Conservation (phyloP, 37 sponge, comb jelly and placozoan species). For the Theonella swinhoei region DNA sequence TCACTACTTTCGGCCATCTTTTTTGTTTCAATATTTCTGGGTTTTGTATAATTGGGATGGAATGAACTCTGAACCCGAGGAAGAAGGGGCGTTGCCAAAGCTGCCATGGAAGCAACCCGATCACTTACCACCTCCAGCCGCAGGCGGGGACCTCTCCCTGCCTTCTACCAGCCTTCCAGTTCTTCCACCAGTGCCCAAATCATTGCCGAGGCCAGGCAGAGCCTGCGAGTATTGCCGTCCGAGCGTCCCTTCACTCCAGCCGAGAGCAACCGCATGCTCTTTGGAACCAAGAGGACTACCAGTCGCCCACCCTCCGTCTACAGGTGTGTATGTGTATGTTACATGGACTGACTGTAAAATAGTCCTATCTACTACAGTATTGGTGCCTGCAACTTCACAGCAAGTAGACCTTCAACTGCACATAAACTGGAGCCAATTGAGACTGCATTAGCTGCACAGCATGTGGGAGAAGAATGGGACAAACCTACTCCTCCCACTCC, state of each 20-base stretch:
- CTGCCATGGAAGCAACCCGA: conserved; percentile 43
- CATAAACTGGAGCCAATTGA: conserved; percentile 56
- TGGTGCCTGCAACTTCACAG: conserved; percentile 58
- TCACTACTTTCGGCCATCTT: background rate
- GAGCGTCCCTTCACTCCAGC: conserved; percentile 75
- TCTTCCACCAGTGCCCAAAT: conserved; percentile 61
- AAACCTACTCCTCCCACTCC: conserved; percentile 66
- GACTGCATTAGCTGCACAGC: background rate
- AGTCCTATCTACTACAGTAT: conserved; percentile 43
- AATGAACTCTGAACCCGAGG: too few relatives aligned
- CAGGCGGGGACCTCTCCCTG: conserved; percentile 8
- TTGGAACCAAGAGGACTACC: conserved; percentile 26
- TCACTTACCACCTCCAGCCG: conserved; percentile 28
- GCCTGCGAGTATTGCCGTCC: conserved; percentile 51
- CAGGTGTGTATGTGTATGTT: conserved; percentile 26
- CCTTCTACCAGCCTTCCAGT: conserved; percentile 36
- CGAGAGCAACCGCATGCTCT: conserved; percentile 28
- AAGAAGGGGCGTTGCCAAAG: background rate
- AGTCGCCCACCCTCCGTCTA: conserved; percentile 80
- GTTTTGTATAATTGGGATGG: too few relatives aligned
- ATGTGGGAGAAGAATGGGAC: background rate
- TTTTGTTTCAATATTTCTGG: background rate
- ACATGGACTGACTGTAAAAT: background rate
- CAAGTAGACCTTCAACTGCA: conserved; percentile 63
- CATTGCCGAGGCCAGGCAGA: conserved; percentile 70